A percentile compares a stretch with the other conserved stretches of the same genome.
Evolutionary conservation across 35 echinoderm and acorn worm species (phyloP).

Genomic region (Lytechinus pictus): DNA sequence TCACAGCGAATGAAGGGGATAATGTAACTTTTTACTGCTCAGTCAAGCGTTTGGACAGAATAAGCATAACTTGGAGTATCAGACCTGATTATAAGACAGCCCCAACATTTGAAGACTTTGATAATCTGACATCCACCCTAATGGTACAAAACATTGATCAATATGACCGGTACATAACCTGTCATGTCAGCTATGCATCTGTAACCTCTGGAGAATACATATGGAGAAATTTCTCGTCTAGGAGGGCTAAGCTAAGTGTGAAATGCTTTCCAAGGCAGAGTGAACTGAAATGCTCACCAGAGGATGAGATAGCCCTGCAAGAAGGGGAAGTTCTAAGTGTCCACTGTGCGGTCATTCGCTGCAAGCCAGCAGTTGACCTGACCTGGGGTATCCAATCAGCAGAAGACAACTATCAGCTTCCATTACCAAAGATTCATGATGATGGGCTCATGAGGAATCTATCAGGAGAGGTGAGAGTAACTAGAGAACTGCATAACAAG

Average conservation of each 20-base stretch:
- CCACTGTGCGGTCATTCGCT: neutral
- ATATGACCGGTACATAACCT: neutral
- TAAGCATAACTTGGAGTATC: neutral
- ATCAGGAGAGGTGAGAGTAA: neutral
- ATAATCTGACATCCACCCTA: neutral
- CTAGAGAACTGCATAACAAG: neutral
- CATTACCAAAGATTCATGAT: neutral
- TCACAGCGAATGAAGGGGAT: conserved; percentile 23
- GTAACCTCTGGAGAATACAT: neutral
- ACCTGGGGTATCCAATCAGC: neutral
- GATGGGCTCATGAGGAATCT: neutral
- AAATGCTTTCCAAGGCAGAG: neutral
- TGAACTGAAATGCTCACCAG: neutral
- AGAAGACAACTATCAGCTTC: neutral
- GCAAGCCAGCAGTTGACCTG: conserved; percentile 14
- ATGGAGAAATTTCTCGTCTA: neutral
- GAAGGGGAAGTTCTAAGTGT: neutral
- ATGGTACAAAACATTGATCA: neutral
- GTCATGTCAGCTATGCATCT: neutral
- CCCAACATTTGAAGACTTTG: neutral
- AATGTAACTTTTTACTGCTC: neutral
- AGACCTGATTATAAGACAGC: neutral
- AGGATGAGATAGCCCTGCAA: neutral
- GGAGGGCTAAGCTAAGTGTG: neutral
- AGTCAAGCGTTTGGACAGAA: neutral